These are phyloP conservation scores for Cephus sareptanus DNA, from an alignment of 2,888 invertebrate genomes.

Conservation along the genomic window DNA sequence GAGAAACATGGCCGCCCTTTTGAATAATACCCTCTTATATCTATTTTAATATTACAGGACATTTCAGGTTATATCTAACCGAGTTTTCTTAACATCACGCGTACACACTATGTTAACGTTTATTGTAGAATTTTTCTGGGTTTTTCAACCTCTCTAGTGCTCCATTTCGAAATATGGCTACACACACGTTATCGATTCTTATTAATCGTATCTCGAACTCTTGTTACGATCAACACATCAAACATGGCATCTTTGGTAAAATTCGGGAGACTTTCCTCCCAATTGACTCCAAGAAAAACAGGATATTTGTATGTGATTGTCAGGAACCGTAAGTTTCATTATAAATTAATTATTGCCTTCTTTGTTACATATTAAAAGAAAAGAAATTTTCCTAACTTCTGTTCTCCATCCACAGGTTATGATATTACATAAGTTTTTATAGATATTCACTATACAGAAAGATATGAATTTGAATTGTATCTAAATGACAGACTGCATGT, in stretches of 20 bases:
- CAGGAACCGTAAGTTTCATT: conserved; percentile 32
- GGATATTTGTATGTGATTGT: conserved; percentile 29
- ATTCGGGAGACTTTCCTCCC: conserved; percentile 25
- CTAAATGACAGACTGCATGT: not conserved
- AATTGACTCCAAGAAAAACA: conserved; percentile 26
- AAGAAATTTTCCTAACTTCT: not conserved
- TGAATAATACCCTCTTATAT: not conserved
- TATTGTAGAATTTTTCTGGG: not conserved
- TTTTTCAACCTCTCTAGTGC: not conserved
- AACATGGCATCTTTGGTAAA: conserved; percentile 39
- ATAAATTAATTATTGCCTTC: not conserved
- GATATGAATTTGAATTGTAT: not conserved
- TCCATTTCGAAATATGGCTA: conserved; percentile 4
- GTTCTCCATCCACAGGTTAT: conserved; percentile 15
- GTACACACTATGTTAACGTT: not conserved
- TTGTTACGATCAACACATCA: conserved; percentile 8
- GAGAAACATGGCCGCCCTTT: conserved; percentile 8
- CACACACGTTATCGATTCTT: not conserved
- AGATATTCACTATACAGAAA: not conserved
- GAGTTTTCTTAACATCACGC: not conserved
- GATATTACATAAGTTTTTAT: conserved; percentile 9
- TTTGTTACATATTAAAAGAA: not conserved
- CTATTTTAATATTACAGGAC: not conserved
- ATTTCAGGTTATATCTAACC: not conserved
- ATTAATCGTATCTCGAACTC: not conserved